These are phyloP conservation scores for Thumatha senex DNA, from an alignment of 2,888 invertebrate species.

Conservation along the genomic window DNA sequence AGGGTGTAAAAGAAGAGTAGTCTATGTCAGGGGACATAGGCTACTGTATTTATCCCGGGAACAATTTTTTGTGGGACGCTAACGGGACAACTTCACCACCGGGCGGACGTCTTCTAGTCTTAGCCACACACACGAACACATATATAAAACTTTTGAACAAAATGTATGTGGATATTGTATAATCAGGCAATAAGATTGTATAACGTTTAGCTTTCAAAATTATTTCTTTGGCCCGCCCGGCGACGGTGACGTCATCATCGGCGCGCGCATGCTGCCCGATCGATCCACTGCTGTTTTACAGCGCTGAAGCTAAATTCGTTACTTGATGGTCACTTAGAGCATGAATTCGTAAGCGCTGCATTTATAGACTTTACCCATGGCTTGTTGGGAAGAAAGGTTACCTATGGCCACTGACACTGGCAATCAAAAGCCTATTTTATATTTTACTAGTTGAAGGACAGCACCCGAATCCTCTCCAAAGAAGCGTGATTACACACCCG, in stretches of 20 bases:
- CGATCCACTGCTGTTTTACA: slow-evolving; percentile 64
- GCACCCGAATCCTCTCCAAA: too few species aligned
- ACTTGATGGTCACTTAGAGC: slow-evolving; percentile 31
- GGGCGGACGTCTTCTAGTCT: too few species aligned
- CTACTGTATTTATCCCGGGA: too few species aligned
- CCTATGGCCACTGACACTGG: slow-evolving; percentile 36
- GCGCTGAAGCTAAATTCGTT: slow-evolving; percentile 60
- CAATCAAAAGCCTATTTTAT: slow-evolving; percentile 39
- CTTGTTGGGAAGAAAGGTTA: slow-evolving; percentile 43
- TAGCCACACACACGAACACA: too few species aligned
- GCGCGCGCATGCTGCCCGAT: slow-evolving; percentile 74
- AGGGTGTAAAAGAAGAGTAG: too few species aligned
- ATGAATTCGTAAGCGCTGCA: slow-evolving; percentile 48
- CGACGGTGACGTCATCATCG: slow-evolving; percentile 71
- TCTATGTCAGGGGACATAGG: too few species aligned
- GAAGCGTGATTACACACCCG: too few species aligned
- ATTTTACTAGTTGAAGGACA: too few species aligned
- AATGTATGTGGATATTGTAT: slow-evolving; percentile 29
- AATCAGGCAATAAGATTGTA: slow-evolving; percentile 37
- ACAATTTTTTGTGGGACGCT: too few species aligned
- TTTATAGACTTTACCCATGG: slow-evolving; percentile 26
- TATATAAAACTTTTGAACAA: slow-evolving; percentile 18
- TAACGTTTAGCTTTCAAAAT: slow-evolving; percentile 54
- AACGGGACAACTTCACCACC: too few species aligned
- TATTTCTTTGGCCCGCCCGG: slow-evolving; percentile 61